A percentile compares a stretch with the other conserved stretches of the same genome.
Evolutionary conservation across 2,888 invertebrate genomes (phyloP).

Genomic region (Lasioglossum figueresi): DNA sequence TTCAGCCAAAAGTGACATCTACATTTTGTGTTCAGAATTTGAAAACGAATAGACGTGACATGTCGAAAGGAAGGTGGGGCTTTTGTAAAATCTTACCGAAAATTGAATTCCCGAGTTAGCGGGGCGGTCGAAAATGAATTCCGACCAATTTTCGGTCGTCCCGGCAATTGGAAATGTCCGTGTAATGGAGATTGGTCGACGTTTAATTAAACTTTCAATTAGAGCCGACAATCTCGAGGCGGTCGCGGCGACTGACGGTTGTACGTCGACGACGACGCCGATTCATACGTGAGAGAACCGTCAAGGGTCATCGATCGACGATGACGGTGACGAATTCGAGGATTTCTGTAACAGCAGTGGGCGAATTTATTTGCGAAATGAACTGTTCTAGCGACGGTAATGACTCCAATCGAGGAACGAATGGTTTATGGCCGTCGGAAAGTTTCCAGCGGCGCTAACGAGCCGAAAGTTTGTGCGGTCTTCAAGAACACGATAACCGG

Average conservation of each 20-base stretch:
- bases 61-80: no score
- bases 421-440: slow-evolving; percentile 37
- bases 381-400: not conserved
- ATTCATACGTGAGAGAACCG: not conserved
- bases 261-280: slow-evolving; percentile 10
- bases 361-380: not conserved
- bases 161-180: slow-evolving; percentile 39
- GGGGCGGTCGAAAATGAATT: slow-evolving; percentile 49
- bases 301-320: slow-evolving; percentile 15
- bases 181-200: slow-evolving; percentile 28
- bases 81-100: no score
- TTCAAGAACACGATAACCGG: slow-evolving; percentile 76
- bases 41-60: no score
- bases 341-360: not conserved
- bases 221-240: slow-evolving; percentile 23
- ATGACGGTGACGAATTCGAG: not conserved
- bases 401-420: slow-evolving; percentile 24
- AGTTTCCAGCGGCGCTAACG: slow-evolving; percentile 65
- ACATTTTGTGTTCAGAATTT: no score
- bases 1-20: no score
- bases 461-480: slow-evolving; percentile 71
- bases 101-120: not conserved
- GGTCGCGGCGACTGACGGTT: not conserved
- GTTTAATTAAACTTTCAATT: slow-evolving; percentile 69
- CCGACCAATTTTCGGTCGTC: slow-evolving; percentile 40